Evolutionary conservation across 2,113 vertebrate genomes (phyloP).

Genomic region (Chelonoidis abingdonii): DNA sequence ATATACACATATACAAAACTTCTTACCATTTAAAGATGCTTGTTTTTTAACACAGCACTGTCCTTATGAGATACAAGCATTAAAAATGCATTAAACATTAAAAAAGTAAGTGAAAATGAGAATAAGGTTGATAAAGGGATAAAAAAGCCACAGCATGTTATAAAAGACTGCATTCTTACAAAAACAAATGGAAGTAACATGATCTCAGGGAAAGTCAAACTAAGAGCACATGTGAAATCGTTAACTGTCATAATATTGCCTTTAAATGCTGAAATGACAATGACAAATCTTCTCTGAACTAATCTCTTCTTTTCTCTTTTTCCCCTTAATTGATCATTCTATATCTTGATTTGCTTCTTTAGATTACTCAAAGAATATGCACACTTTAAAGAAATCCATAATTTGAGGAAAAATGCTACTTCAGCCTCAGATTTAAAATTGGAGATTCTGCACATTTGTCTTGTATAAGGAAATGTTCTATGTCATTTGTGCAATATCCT

Average conservation of each 20-base stretch:
- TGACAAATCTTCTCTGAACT: not conserved
- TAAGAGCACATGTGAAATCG: not conserved
- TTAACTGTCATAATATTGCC: not conserved
- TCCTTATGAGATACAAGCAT: not conserved
- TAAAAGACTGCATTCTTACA: not conserved
- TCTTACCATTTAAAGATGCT: accelerated
- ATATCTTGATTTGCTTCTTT: not conserved
- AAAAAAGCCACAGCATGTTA: accelerated
- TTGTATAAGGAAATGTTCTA: not conserved
- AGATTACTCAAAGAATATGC: not conserved
- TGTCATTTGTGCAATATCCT: not conserved
- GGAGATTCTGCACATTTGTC: accelerated
- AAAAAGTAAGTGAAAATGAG: not conserved
- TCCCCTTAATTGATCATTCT: not conserved
- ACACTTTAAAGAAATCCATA: not conserved
- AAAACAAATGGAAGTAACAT: not conserved
- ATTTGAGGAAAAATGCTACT: not conserved
- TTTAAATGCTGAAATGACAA: not conserved
- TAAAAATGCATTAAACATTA: not conserved
- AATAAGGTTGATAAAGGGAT: not conserved
- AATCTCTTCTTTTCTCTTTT: not conserved
- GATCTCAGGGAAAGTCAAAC: not conserved
- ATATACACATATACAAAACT: accelerated
- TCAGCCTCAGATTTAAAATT: not conserved
- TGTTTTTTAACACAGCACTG: not conserved